Evolutionary conservation across 2,797 vertebrate genomes (phyloP).

Genomic region (Pangasius macronema): DNA sequence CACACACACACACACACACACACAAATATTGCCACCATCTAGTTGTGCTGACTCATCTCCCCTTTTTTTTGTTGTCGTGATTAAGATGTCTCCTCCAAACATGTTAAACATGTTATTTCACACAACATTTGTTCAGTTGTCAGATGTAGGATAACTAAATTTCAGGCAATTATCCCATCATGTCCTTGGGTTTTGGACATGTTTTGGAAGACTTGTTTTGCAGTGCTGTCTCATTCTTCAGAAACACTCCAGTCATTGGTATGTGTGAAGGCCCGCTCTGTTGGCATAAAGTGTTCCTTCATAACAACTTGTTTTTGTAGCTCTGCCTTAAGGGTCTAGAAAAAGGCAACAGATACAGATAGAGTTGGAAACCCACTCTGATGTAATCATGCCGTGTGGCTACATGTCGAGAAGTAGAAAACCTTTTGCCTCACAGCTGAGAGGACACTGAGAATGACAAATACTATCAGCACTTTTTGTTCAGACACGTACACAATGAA

Average conservation of each 20-base stretch:
- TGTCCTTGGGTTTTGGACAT: constrained; percentile 45
- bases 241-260: constrained; percentile 60
- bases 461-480: constrained; percentile 39
- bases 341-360: constrained; percentile 57
- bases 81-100: constrained; percentile 60
- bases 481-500: constrained; percentile 7
- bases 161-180: constrained; percentile 59
- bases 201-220: constrained; percentile 59
- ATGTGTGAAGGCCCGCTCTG: constrained; percentile 65
- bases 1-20: background rate
- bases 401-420: constrained; percentile 43
- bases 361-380: constrained; percentile 51
- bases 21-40: constrained; percentile 16
- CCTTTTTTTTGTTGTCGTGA: constrained; percentile 55
- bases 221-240: constrained; percentile 31
- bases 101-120: constrained; percentile 65
- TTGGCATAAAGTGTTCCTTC: constrained; percentile 65
- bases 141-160: constrained; percentile 53
- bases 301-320: constrained; percentile 56
- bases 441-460: constrained; percentile 47
- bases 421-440: constrained; percentile 47
- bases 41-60: constrained; percentile 54
- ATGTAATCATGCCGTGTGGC: constrained; percentile 58
- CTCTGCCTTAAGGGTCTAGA: constrained; percentile 56
- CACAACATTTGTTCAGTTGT: constrained; percentile 59